A percentile compares a stretch with the other conserved stretches of the same genome.
These are phyloP conservation scores for Diplazon laetatorius DNA, from an alignment of 2,888 invertebrate species.

Conservation along the genomic window DNA sequence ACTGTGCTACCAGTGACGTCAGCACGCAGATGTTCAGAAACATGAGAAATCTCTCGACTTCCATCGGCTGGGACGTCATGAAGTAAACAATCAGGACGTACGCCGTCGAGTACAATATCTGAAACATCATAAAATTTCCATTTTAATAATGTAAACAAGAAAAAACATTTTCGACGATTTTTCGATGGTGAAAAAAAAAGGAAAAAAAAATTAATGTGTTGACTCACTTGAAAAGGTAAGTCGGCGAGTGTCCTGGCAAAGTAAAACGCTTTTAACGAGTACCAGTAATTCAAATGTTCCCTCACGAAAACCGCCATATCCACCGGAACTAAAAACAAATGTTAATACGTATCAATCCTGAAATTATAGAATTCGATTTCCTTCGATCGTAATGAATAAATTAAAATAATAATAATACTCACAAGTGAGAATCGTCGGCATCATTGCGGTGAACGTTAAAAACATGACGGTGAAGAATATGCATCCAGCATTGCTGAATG, in stretches of 20 bases:
- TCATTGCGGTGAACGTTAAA: slow-evolving; percentile 98
- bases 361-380: too few relatives aligned
- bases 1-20: slow-evolving; percentile 95
- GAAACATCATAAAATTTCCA: background rate
- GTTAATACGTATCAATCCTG: slow-evolving; percentile 15
- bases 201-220: background rate
- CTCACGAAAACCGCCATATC: slow-evolving; percentile 97
- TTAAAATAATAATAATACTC: slow-evolving; percentile 84
- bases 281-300: slow-evolving; percentile 98
- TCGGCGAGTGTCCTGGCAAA: slow-evolving; percentile 98
- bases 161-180: too few relatives aligned
- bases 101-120: slow-evolving; percentile 81
- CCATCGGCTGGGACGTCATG: slow-evolving; percentile 97
- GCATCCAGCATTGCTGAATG: slow-evolving; percentile 97
- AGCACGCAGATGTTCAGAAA: slow-evolving; percentile 90
- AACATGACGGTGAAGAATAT: slow-evolving; percentile 98
- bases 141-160: too few relatives aligned
- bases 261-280: slow-evolving; percentile 97
- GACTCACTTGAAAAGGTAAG: slow-evolving; percentile 95
- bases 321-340: slow-evolving; percentile 91
- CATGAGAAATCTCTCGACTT: slow-evolving; percentile 91
- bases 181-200: slow-evolving; percentile 11
- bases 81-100: slow-evolving; percentile 92
- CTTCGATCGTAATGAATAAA: too few relatives aligned
- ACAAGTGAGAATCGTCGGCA: slow-evolving; percentile 99